phyloP scores from a whole-genome alignment of 2,888 invertebrate species.

The Eristalis pertinax region DNA sequence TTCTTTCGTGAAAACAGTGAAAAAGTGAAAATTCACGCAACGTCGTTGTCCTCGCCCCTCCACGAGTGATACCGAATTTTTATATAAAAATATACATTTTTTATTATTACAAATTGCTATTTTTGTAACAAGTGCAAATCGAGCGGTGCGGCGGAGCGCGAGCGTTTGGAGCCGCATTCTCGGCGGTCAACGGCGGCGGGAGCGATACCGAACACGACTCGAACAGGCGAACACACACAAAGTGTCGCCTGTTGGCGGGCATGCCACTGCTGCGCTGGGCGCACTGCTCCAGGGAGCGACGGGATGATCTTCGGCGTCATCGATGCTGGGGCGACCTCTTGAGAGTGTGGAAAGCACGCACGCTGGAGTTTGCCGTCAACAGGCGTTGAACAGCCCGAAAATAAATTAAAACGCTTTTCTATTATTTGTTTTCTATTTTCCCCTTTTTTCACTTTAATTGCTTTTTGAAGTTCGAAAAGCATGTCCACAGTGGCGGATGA shows the following conservation, averaged over 20 bases:
- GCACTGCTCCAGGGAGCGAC: neutral
- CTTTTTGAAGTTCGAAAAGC: constrained; percentile 12
- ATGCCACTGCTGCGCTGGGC: neutral
- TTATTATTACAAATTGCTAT: constrained; percentile 61
- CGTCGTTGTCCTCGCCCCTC: neutral
- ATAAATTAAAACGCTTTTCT: constrained; percentile 25
- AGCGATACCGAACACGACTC: neutral
- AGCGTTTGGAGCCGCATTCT: constrained; percentile 42
- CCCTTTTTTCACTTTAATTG: constrained; percentile 7
- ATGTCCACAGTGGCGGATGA: constrained; percentile 2
- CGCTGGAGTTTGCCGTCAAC: constrained; percentile 25
- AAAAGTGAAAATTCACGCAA: constrained; percentile 46
- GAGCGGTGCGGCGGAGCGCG: constrained; percentile 9
- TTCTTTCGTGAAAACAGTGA: constrained; percentile 17
- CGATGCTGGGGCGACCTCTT: neutral
- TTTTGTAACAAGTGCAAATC: constrained; percentile 65
- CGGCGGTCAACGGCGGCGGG: neutral
- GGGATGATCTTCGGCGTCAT: constrained; percentile 9
- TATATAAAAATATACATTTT: constrained; percentile 59
- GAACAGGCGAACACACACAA: neutral
- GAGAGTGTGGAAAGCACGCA: neutral
- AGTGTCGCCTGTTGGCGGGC: constrained; percentile 24
- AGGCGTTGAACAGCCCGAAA: constrained; percentile 4
- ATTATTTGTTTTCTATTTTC: constrained; percentile 10
- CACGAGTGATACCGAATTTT: constrained; percentile 32